Evolutionary conservation across 2,113 vertebrate genomes (phyloP), one percentile per base, ranked within the genome.

Genomic region (Sylvia atricapilla): DNA sequence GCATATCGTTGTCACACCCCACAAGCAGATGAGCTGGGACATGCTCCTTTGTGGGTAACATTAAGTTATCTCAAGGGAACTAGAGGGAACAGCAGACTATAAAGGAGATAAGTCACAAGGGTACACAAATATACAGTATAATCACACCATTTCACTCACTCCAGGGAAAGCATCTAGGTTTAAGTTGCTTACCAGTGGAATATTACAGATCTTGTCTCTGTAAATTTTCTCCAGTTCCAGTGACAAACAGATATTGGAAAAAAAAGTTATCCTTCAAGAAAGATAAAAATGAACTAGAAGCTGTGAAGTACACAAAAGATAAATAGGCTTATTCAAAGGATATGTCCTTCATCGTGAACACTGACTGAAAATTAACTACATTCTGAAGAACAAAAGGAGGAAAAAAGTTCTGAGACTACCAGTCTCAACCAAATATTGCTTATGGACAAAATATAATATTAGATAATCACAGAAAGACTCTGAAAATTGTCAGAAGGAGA

Each of bases 51-150:
- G 8, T 63, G 56, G 69, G 41, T 64, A 81, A 81, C 64, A 75
- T 95, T 88, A 91, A 93, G 39, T 83, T 88, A 81, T 92, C 85
- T 92, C 83, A 64, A 82, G 83, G 69, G 92, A 95, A 70, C n/a
- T 74, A 77, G 43, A 84, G 44, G n/a, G 64, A 90, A 89, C 85
- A 78, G 64, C 59, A 84, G 44, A 84, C 73, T 94, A 53, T 84
- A 84, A 92, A 89, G 73, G 53, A 90, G 47, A 89, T 87, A 90
- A 92, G 92, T 92, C 85, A 87, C 76, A 92, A 68, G 49, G 76
- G 44, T 73, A 89, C 76, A 94, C 76, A 97, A 96, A 94, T 82
- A 87, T 41, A 84, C 66, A 73, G 70, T 81, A 82, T 79, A 94
- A 89, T 91, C 81, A 84, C 44, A 63, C 62, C 15, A 60, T 81